phyloP scores from a whole-genome alignment of 2,888 invertebrate genomes.

The Eretmocerus hayati region DNA sequence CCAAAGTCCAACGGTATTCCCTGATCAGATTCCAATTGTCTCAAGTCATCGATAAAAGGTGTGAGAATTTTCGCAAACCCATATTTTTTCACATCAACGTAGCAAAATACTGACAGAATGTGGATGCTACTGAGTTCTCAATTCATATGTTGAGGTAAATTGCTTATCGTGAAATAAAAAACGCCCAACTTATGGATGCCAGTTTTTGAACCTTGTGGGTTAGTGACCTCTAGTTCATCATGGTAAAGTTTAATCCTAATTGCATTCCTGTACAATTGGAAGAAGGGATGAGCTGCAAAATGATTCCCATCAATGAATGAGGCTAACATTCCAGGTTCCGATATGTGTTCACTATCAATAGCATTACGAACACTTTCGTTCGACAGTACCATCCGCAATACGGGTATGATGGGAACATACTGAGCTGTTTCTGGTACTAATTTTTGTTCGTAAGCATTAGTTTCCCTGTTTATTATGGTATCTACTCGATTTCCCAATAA shows the following conservation, averaged over 20 bases:
- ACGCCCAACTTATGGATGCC: slow-evolving; percentile 22
- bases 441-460: too few species aligned
- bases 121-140: slow-evolving; percentile 21
- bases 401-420: too few species aligned
- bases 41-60: slow-evolving; percentile 21
- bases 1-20: slow-evolving; percentile 15
- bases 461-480: too few species aligned
- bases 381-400: too few species aligned
- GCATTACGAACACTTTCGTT: too few species aligned
- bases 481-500: too few species aligned
- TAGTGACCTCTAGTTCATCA: slow-evolving; percentile 24
- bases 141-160: slow-evolving; percentile 22
- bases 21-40: slow-evolving; percentile 18
- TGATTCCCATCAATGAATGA: slow-evolving; percentile 23
- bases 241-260: slow-evolving; percentile 21
- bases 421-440: too few species aligned
- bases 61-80: slow-evolving; percentile 20
- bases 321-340: slow-evolving; percentile 8
- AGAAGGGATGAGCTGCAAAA: slow-evolving; percentile 18
- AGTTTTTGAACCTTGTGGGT: slow-evolving; percentile 24
- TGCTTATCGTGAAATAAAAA: slow-evolving; percentile 21
- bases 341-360: too few species aligned
- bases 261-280: slow-evolving; percentile 11
- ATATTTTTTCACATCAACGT: slow-evolving; percentile 22
- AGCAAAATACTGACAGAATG: slow-evolving; percentile 13